Evolutionary conservation across 2,797 vertebrate species (phyloP).

Genomic region (Macroramphosus scolopax): DNA sequence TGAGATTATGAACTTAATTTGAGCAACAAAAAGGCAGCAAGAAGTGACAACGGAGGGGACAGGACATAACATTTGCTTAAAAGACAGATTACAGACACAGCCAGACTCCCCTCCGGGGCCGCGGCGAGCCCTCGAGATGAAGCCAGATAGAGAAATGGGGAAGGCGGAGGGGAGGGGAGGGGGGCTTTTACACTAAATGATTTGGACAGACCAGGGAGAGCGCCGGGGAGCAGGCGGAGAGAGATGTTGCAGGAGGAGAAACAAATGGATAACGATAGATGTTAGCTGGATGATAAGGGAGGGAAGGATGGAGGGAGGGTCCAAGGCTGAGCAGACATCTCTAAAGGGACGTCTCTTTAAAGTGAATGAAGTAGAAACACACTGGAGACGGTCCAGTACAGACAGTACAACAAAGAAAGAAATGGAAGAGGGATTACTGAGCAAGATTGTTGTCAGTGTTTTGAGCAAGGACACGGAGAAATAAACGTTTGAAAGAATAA

Average conservation of each 20-base stretch:
- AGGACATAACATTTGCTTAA: slow-evolving; percentile 31
- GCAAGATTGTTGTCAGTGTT: too few relatives aligned
- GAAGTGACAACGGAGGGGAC: slow-evolving; percentile 15
- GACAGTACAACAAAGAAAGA: too few relatives aligned
- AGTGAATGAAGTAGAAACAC: background rate
- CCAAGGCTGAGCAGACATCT: slow-evolving; percentile 20
- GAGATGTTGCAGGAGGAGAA: slow-evolving; percentile 61
- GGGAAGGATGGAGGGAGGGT: slow-evolving; percentile 27
- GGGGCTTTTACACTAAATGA: slow-evolving; percentile 58
- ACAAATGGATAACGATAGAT: slow-evolving; percentile 64
- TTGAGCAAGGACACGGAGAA: too few relatives aligned
- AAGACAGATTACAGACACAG: slow-evolving; percentile 52
- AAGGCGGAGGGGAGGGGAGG: slow-evolving; percentile 5
- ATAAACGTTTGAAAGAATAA: too few relatives aligned
- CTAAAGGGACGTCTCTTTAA: slow-evolving; percentile 15
- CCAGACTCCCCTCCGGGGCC: slow-evolving; percentile 49
- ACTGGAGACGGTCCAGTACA: too few relatives aligned
- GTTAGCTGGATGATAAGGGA: slow-evolving; percentile 47
- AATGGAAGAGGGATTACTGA: too few relatives aligned
- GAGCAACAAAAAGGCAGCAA: slow-evolving; percentile 35
- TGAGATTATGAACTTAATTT: slow-evolving; percentile 25
- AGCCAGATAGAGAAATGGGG: slow-evolving; percentile 48
- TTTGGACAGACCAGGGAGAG: slow-evolving; percentile 48
- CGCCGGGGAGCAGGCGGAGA: slow-evolving; percentile 43
- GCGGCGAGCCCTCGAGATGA: slow-evolving; percentile 60